Evolutionary conservation across 2,797 vertebrate genomes (phyloP).

Genomic region (Rhincodon typus): DNA sequence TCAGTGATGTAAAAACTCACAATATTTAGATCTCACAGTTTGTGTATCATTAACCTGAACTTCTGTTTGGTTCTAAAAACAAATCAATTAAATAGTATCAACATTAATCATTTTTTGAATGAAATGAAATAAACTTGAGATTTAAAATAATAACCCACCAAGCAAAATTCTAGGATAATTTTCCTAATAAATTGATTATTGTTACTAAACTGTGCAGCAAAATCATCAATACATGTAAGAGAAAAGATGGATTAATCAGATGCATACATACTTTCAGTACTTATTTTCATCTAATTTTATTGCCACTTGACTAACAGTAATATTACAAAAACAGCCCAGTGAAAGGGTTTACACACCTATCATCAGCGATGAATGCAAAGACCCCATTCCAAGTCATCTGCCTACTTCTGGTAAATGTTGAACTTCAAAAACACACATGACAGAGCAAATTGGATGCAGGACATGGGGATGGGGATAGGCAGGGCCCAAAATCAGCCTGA

Average conservation of each 20-base stretch:
- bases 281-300: not conserved
- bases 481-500: not conserved
- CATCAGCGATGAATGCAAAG: not conserved
- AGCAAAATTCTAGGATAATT: not conserved
- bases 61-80: not conserved
- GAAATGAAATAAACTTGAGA: not conserved
- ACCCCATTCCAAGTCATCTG: not conserved
- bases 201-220: not conserved
- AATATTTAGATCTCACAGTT: not conserved
- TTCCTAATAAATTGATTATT: not conserved
- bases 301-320: not conserved
- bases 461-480: not conserved
- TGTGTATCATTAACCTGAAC: not conserved
- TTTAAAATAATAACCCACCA: not conserved
- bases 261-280: not conserved
- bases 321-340: not conserved
- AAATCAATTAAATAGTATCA: not conserved
- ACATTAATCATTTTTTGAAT: not conserved
- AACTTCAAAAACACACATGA: not conserved
- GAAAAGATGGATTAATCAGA: not conserved
- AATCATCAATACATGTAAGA: not conserved
- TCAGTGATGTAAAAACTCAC: not conserved
- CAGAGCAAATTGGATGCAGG: not conserved
- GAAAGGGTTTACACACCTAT: not conserved
- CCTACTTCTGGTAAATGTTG: not conserved